Evolutionary conservation across 1,140 invertebrate species (phyloP).

Genomic region (Drosophila nannoptera): DNA sequence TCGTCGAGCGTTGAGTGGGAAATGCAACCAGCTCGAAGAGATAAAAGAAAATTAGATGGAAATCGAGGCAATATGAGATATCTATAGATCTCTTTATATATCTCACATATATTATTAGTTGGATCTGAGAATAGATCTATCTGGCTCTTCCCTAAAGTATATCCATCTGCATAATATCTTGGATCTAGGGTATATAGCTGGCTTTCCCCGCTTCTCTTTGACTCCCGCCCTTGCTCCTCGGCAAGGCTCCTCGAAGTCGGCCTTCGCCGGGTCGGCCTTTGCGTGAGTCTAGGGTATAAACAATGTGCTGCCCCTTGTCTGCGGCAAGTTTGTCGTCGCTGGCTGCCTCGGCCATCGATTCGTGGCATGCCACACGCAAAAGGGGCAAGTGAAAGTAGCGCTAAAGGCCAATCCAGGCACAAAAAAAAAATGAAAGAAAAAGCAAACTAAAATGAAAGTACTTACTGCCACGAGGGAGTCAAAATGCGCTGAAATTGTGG

Average conservation of each 20-base stretch:
- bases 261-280: background rate
- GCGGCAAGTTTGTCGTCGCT: constrained; percentile 18
- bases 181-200: too few relatives aligned
- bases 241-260: background rate
- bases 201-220: too few relatives aligned
- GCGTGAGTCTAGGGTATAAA: constrained; percentile 18
- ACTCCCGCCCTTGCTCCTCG: too few relatives aligned
- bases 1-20: background rate
- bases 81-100: too few relatives aligned
- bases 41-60: too few relatives aligned
- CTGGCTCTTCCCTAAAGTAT: too few relatives aligned
- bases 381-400: constrained; percentile 38
- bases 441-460: constrained; percentile 4
- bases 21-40: too few relatives aligned
- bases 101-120: too few relatives aligned
- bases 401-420: constrained; percentile 20
- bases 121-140: too few relatives aligned
- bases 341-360: constrained; percentile 50
- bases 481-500: constrained; percentile 65
- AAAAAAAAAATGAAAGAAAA: constrained; percentile 36
- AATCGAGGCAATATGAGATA: too few relatives aligned
- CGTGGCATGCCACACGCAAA: constrained; percentile 54
- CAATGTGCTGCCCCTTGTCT: constrained; percentile 9
- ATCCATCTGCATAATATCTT: too few relatives aligned
- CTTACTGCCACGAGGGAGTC: background rate